Evolutionary conservation across 2,888 invertebrate species (phyloP).

Genomic region (Tribolium freemani): DNA sequence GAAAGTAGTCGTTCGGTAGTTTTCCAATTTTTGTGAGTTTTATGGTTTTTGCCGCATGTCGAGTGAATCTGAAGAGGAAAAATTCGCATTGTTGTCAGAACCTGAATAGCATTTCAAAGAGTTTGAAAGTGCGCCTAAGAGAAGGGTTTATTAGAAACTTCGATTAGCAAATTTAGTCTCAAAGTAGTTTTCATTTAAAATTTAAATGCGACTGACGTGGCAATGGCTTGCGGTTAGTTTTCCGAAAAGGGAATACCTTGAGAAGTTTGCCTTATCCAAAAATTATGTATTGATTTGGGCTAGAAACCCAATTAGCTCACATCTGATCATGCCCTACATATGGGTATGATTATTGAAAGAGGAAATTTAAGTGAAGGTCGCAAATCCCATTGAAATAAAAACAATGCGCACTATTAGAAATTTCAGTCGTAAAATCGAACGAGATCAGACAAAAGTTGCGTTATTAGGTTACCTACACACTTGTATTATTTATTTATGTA

Average conservation of each 20-base stretch:
- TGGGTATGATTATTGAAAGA: neutral
- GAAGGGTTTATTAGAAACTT: neutral
- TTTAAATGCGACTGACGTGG: too few species aligned
- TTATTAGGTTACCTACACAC: constrained; percentile 44
- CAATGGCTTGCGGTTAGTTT: neutral
- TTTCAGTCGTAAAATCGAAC: constrained; percentile 23
- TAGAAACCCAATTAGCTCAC: neutral
- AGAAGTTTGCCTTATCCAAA: neutral
- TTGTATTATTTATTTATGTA: constrained; percentile 44
- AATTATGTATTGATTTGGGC: neutral
- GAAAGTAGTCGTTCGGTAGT: too few species aligned
- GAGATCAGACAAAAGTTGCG: constrained; percentile 38
- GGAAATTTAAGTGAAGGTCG: constrained; percentile 19
- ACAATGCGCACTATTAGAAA: constrained; percentile 28
- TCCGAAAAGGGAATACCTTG: neutral
- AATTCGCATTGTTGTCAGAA: neutral
- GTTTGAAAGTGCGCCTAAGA: neutral
- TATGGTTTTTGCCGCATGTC: too few species aligned
- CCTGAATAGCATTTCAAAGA: neutral
- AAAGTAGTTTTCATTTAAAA: too few species aligned
- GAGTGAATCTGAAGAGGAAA: neutral
- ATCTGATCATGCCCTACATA: constrained; percentile 8
- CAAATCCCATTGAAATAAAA: constrained; percentile 13
- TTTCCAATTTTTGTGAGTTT: too few species aligned
- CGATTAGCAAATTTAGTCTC: neutral